phyloP scores from a whole-genome alignment of 2,113 vertebrate species.

The Apus apus region DNA sequence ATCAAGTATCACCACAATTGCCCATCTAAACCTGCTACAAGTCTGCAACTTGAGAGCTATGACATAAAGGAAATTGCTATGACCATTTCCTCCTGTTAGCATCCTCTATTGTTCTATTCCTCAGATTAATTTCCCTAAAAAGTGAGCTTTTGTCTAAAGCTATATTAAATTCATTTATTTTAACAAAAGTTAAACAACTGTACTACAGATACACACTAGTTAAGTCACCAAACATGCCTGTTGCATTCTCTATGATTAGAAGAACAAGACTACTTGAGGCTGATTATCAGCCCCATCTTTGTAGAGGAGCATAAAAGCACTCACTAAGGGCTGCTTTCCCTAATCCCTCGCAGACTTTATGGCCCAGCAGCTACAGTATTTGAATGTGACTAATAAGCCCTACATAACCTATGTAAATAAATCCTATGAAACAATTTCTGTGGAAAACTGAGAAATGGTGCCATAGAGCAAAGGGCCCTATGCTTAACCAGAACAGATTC shows the following conservation, averaged over 20 bases:
- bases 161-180: not conserved
- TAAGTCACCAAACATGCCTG: not conserved
- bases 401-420: not conserved
- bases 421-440: not conserved
- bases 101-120: not conserved
- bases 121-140: not conserved
- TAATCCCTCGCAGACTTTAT: not conserved
- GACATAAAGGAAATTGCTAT: not conserved
- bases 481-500: not conserved
- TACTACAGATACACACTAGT: not conserved
- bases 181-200: not conserved
- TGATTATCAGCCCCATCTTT: not conserved
- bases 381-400: not conserved
- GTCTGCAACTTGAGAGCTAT: not conserved
- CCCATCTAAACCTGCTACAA: not conserved
- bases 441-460: not conserved
- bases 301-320: not conserved
- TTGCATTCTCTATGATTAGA: not conserved
- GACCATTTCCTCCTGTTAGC: not conserved
- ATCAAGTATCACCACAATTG: not conserved
- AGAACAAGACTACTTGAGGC: not conserved
- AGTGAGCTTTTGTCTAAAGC: not conserved
- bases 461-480: not conserved
- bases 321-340: not conserved
- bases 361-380: not conserved